These are phyloP conservation scores for Phoxinus dragarum DNA, from an alignment of 2,797 vertebrate genomes.

Conservation along the genomic window DNA sequence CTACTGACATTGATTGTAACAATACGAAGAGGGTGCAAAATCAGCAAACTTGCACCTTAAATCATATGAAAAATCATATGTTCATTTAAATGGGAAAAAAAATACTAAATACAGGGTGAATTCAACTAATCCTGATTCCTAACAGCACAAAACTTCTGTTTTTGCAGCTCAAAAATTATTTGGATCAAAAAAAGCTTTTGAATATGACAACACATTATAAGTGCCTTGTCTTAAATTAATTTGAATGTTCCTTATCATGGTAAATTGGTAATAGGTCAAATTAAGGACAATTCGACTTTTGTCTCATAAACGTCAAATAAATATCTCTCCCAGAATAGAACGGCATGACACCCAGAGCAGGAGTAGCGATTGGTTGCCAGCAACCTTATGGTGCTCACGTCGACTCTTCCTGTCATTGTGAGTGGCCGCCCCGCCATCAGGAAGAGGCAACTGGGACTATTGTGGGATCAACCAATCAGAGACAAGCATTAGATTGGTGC, in stretches of 20 bases:
- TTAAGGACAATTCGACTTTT: not conserved
- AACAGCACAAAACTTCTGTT: not conserved
- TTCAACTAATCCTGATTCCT: not conserved
- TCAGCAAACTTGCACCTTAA: not conserved
- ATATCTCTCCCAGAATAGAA: not conserved
- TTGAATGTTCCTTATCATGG: not conserved
- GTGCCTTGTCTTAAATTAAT: not conserved
- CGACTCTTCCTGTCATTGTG: constrained; percentile 80
- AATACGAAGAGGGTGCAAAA: not conserved
- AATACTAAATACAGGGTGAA: not conserved
- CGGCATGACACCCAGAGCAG: not conserved
- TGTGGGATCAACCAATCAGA: constrained; percentile 66
- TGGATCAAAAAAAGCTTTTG: not conserved
- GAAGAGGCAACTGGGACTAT: constrained; percentile 66
- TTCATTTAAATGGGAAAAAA: not conserved
- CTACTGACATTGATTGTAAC: not conserved
- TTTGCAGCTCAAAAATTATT: not conserved
- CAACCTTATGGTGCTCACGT: constrained; percentile 56
- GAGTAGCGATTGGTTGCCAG: not conserved
- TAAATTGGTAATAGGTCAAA: not conserved
- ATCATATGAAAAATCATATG: not conserved
- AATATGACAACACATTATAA: not conserved
- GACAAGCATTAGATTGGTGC: constrained; percentile 23
- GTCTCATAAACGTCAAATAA: constrained; percentile 25
- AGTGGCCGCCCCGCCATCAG: constrained; percentile 67